Conservation (phyloP, 2,888 invertebrate genomes). For the Eupithecia tripunctaria region DNA sequence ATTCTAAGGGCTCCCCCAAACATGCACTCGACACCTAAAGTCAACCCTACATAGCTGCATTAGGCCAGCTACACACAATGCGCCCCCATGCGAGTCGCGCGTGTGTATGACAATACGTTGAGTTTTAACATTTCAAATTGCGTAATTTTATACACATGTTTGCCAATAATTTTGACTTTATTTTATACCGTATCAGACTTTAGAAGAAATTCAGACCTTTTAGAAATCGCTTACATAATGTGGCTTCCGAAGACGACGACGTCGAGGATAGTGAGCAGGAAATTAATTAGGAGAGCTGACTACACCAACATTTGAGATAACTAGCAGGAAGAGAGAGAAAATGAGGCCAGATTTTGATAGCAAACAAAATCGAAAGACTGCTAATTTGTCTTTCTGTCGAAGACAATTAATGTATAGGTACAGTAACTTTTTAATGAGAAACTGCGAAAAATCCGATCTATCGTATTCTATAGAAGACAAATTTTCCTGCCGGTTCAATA, state of each 20-base stretch:
- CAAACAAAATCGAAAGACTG: not conserved
- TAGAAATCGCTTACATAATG: not conserved
- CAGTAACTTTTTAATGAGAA: not conserved
- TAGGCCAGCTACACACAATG: slow-evolving; percentile 60
- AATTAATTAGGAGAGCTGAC: no score
- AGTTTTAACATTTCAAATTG: slow-evolving; percentile 2
- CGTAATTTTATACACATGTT: not conserved
- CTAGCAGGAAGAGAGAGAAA: no score
- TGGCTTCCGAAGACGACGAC: no score
- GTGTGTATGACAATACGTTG: slow-evolving; percentile 49
- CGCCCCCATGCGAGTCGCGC: slow-evolving; percentile 48
- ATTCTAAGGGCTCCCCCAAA: slow-evolving; percentile 37
- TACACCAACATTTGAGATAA: no score
- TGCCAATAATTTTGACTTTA: not conserved
- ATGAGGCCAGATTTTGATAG: no score
- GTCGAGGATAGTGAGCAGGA: no score
- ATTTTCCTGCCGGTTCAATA: not conserved
- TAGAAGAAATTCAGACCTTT: not conserved
- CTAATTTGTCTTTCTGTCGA: not conserved
- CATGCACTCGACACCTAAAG: slow-evolving; percentile 52
- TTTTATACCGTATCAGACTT: no score
- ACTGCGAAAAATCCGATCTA: not conserved
- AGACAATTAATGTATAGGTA: not conserved
- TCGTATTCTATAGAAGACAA: not conserved
- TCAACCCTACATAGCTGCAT: slow-evolving; percentile 48